Evolutionary conservation across 2,888 invertebrate genomes (phyloP).

Genomic region (Tetragonisca angustula): DNA sequence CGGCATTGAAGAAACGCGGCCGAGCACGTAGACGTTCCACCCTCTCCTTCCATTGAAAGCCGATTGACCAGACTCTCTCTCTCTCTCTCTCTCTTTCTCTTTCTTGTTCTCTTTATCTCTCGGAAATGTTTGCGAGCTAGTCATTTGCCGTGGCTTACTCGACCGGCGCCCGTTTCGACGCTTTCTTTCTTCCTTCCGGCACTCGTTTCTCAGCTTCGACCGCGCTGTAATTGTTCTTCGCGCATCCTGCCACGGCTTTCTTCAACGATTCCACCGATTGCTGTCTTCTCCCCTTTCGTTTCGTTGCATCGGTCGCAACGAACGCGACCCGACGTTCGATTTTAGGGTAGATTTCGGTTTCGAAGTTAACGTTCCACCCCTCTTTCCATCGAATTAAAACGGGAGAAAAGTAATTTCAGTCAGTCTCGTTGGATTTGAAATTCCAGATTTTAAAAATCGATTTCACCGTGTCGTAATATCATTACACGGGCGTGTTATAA

Average conservation of each 20-base stretch:
- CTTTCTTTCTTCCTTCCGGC: slow-evolving; percentile 9
- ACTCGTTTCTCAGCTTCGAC: not conserved
- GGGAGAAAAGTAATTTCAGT: not conserved
- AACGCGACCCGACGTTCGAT: too few species aligned
- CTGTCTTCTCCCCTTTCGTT: not conserved
- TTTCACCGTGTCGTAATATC: not conserved
- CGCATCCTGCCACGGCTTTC: not conserved
- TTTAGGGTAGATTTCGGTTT: too few species aligned
- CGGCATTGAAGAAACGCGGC: slow-evolving; percentile 63
- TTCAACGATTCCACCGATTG: not conserved
- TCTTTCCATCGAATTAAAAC: too few species aligned
- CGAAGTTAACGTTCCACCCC: too few species aligned
- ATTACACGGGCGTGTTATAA: too few species aligned
- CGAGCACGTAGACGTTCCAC: slow-evolving; percentile 14
- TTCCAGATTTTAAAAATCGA: not conserved
- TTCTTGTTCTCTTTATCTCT: not conserved
- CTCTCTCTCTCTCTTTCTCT: not conserved
- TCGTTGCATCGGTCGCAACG: too few species aligned
- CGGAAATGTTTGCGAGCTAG: slow-evolving; percentile 60
- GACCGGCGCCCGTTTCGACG: slow-evolving; percentile 21
- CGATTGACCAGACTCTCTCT: slow-evolving; percentile 51
- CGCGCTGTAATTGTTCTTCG: slow-evolving; percentile 19
- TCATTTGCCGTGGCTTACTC: slow-evolving; percentile 57
- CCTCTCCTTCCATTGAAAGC: slow-evolving; percentile 60
- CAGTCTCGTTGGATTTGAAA: not conserved